Evolutionary conservation across 2,797 vertebrate species (phyloP).

Genomic region (Crotalus adamanteus): DNA sequence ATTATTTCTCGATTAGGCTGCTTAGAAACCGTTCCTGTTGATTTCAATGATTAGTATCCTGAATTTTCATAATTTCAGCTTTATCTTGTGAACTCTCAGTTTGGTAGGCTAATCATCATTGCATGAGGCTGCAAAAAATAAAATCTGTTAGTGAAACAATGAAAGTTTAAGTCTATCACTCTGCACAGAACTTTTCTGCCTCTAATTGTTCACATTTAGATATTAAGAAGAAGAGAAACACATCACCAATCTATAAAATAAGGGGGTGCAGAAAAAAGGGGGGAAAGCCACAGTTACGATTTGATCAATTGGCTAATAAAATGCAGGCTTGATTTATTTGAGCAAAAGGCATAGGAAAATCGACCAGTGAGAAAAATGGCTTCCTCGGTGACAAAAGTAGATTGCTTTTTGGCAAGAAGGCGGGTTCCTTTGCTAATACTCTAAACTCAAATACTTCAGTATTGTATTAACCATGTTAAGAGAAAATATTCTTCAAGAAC

Average conservation of each 20-base stretch:
- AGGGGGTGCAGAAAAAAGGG: background rate
- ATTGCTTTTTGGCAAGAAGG: background rate
- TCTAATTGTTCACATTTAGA: background rate
- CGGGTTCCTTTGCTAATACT: background rate
- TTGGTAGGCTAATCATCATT: background rate
- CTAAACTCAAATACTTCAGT: background rate
- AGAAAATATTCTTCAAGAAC: background rate
- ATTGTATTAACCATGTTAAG: background rate
- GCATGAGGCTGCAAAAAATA: background rate
- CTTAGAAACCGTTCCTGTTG: background rate
- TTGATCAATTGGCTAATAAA: background rate
- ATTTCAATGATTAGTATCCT: background rate
- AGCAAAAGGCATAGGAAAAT: background rate
- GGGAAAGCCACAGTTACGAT: background rate
- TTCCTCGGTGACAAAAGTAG: background rate
- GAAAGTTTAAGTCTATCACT: background rate
- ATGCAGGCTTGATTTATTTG: background rate
- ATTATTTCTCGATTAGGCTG: background rate
- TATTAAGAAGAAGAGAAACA: background rate
- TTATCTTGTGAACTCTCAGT: background rate
- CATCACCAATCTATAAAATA: background rate
- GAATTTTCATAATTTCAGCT: background rate
- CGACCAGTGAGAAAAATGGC: background rate
- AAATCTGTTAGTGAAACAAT: background rate
- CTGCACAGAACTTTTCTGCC: background rate